phyloP scores from a whole-genome alignment of 2,888 invertebrate species.

The Melipona bicolor region DNA sequence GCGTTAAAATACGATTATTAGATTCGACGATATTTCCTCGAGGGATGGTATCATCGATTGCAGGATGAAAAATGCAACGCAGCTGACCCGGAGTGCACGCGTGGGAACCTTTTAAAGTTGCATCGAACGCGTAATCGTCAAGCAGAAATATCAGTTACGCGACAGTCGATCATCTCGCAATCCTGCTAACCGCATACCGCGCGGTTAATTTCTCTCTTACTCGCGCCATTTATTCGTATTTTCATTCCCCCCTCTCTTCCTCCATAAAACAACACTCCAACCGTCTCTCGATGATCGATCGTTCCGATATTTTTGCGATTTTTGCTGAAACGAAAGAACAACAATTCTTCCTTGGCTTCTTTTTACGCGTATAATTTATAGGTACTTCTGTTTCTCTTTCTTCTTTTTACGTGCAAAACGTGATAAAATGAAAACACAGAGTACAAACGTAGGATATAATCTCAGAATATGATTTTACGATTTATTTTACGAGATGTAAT shows the following conservation, averaged over 20 bases:
- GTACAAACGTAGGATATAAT: no score
- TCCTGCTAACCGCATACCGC: slow-evolving; percentile 36
- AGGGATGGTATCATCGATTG: slow-evolving; percentile 27
- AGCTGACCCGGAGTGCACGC: slow-evolving; percentile 30
- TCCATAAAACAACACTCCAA: neutral
- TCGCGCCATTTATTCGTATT: slow-evolving; percentile 13
- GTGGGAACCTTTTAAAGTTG: slow-evolving; percentile 46
- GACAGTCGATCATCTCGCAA: slow-evolving; percentile 43
- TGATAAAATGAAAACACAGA: no score
- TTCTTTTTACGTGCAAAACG: no score
- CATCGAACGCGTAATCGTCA: slow-evolving; percentile 40
- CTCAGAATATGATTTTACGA: no score
- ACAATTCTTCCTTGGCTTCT: no score
- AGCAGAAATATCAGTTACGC: slow-evolving; percentile 47
- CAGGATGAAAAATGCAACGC: slow-evolving; percentile 34
- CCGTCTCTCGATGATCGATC: neutral
- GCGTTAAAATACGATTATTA: neutral
- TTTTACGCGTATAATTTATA: no score
- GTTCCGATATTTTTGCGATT: neutral
- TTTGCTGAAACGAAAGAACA: no score
- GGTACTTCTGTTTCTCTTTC: no score
- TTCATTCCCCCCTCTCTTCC: neutral
- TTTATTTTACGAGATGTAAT: no score
- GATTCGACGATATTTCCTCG: neutral
- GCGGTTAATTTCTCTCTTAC: slow-evolving; percentile 42